Evolutionary conservation across 2,888 invertebrate genomes (phyloP).

Genomic region (Eupelmus urozonus): DNA sequence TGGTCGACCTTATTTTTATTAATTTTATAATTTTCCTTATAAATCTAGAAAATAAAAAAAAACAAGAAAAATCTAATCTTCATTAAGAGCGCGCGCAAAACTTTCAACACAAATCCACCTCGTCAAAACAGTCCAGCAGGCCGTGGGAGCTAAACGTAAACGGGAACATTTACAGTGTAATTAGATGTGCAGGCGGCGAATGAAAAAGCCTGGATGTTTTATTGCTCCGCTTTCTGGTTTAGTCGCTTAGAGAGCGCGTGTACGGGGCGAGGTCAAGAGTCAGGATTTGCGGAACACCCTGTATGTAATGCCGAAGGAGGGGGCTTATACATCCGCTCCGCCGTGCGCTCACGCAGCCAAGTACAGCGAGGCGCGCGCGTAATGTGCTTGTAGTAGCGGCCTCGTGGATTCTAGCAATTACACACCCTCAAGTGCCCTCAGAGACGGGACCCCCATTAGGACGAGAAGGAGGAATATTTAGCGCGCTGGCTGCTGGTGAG

Average conservation of each 20-base stretch:
- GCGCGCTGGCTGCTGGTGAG: constrained; percentile 60
- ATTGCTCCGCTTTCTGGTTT: too few relatives aligned
- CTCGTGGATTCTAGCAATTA: constrained; percentile 77
- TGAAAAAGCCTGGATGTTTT: not conserved
- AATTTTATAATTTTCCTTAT: not conserved
- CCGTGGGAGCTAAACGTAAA: not conserved
- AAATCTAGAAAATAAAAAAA: not conserved
- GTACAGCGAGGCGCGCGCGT: constrained; percentile 64
- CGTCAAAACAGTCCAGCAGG: not conserved
- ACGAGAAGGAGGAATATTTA: constrained; percentile 73
- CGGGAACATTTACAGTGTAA: constrained; percentile 6
- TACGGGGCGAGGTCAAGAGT: constrained; percentile 38
- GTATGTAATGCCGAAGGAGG: constrained; percentile 62
- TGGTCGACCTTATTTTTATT: too few relatives aligned
- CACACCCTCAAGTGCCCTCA: constrained; percentile 75
- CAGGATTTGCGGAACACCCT: constrained; percentile 65
- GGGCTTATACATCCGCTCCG: constrained; percentile 57
- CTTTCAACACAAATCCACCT: not conserved
- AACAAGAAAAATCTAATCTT: not conserved
- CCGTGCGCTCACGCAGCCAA: constrained; percentile 53
- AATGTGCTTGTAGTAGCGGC: constrained; percentile 74
- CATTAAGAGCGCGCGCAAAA: not conserved
- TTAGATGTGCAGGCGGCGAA: constrained; percentile 17
- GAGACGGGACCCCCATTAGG: constrained; percentile 76
- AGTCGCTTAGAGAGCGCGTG: not conserved